phyloP scores from a whole-genome alignment of 2,888 invertebrate species.

The Silvanus unidentatus region DNA sequence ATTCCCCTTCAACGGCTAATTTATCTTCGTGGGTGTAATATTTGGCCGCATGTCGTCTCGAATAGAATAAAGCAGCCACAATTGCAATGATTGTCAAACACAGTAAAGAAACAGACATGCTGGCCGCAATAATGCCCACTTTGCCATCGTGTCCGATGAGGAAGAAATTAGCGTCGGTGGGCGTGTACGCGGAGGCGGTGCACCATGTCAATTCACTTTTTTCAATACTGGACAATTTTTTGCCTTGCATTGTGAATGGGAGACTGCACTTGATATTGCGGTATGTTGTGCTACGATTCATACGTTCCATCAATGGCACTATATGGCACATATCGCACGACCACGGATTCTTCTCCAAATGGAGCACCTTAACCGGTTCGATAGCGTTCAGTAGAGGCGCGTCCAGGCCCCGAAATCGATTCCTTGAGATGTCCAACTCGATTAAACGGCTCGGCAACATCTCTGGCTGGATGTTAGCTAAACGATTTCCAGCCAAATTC shows the following conservation, averaged over 20 bases:
- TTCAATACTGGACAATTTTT: conserved; percentile 42
- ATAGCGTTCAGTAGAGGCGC: conserved; percentile 45
- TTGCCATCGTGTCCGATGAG: conserved; percentile 51
- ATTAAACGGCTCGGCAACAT: conserved; percentile 53
- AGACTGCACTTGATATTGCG: conserved; percentile 53
- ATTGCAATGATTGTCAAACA: conserved; percentile 46
- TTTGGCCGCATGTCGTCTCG: conserved; percentile 66
- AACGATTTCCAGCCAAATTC: conserved; percentile 67
- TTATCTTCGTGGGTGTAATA: conserved; percentile 80
- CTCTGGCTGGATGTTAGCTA: conserved; percentile 51
- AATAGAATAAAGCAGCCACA: conserved; percentile 56
- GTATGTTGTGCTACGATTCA: conserved; percentile 50
- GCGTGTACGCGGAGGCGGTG: conserved; percentile 51
- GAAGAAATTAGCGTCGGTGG: conserved; percentile 48
- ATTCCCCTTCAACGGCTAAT: conserved; percentile 42
- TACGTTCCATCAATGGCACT: conserved; percentile 54
- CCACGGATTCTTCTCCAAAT: conserved; percentile 60
- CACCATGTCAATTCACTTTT: conserved; percentile 49
- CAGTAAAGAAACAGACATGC: conserved; percentile 53
- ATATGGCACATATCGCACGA: conserved; percentile 64
- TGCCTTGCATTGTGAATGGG: conserved; percentile 55
- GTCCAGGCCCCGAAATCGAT: conserved; percentile 61
- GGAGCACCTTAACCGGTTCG: conserved; percentile 31
- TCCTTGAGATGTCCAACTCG: conserved; percentile 66
- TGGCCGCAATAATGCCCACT: conserved; percentile 50